These are phyloP conservation scores for Drosophila setifemur DNA, from an alignment of 1,140 invertebrate species.

Conservation along the genomic window DNA sequence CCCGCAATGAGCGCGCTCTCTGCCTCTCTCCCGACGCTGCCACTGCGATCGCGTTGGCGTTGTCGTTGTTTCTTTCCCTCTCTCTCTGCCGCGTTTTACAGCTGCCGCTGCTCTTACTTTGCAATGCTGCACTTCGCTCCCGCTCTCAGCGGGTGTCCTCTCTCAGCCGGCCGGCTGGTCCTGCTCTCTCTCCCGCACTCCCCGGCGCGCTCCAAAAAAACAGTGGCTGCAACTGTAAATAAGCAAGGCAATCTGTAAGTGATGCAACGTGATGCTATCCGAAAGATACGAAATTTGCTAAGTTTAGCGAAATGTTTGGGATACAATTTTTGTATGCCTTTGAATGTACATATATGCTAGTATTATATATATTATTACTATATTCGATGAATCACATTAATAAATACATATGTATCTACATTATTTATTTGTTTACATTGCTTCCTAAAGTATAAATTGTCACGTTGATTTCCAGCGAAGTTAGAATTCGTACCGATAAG, in stretches of 20 bases:
- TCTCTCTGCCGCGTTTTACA: not conserved
- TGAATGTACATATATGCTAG: no score
- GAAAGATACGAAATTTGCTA: not conserved
- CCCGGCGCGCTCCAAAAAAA: not conserved
- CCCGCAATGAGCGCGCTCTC: no score
- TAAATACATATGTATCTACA: no score
- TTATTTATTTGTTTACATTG: no score
- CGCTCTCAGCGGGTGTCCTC: not conserved
- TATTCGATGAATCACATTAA: no score
- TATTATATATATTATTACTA: no score
- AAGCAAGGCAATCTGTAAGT: conserved; percentile 8
- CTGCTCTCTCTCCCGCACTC: not conserved
- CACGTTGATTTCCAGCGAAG: not conserved
- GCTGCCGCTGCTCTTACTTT: not conserved
- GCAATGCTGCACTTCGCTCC: not conserved
- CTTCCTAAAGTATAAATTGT: no score
- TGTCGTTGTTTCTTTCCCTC: not conserved
- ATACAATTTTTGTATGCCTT: no score
- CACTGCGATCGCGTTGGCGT: not conserved
- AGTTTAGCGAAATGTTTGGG: no score
- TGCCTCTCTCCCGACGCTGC: no score
- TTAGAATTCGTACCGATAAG: not conserved
- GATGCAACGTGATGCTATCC: not conserved
- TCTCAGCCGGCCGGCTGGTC: conserved; percentile 18
- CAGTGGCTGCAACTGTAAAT: conserved; percentile 10